A percentile compares a stretch with the other conserved stretches of the same genome.
Conservation (phyloP, 1,140 invertebrate species). For the Hirudo medicinalis region DNA sequence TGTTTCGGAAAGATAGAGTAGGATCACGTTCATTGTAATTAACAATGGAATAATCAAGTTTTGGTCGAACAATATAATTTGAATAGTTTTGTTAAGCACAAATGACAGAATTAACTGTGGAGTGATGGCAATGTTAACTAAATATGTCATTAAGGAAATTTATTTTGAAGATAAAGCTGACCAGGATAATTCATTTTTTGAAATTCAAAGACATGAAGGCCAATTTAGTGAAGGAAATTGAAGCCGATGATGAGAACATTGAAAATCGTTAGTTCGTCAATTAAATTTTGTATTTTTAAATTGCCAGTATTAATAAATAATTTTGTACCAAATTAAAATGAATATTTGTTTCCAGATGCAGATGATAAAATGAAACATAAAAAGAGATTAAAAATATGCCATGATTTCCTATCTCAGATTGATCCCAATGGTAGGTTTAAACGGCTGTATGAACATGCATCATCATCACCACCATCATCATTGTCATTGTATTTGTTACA, state of each 20-base stretch:
- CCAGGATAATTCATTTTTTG: constrained; percentile 1
- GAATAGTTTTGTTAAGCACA: no score
- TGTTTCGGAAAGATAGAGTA: background rate
- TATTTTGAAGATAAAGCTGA: constrained; percentile 1
- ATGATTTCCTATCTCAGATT: background rate
- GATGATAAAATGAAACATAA: background rate
- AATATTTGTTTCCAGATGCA: background rate
- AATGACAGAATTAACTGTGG: background rate
- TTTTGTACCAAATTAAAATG: background rate
- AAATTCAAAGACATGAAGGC: constrained; percentile 10
- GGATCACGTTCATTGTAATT: background rate
- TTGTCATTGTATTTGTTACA: no score
- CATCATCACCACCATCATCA: no score
- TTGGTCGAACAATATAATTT: no score
- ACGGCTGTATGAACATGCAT: no score
- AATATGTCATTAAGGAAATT: background rate
- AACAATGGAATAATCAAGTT: no score
- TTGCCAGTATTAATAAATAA: no score
- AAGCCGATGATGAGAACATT: constrained; percentile 1
- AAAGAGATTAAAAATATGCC: background rate
- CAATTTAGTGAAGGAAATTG: background rate
- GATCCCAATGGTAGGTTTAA: background rate
- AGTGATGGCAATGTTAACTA: background rate
- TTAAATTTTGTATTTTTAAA: background rate
- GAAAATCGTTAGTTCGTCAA: background rate